Percentiles rank a stretch among this genome's conserved stretches.
These are phyloP conservation scores for Tetranychus truncatus DNA, from an alignment of 2,888 invertebrate genomes.

Conservation along the genomic window DNA sequence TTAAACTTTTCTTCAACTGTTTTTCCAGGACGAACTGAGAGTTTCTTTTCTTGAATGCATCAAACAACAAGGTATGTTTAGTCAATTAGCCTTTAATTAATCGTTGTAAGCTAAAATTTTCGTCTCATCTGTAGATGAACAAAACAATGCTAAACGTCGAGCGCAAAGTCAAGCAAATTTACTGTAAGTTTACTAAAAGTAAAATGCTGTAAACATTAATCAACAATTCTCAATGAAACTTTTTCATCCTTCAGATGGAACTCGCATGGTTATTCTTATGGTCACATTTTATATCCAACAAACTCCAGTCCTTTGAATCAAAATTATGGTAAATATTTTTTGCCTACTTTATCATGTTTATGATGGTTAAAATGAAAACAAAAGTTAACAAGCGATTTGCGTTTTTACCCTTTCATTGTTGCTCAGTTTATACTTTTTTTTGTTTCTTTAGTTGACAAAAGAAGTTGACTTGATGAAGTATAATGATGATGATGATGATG, in stretches of 20 bases:
- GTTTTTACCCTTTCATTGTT: too few relatives aligned
- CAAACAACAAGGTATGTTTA: not conserved
- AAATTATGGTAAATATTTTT: not conserved
- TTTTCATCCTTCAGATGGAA: not conserved
- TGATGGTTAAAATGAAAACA: too few relatives aligned
- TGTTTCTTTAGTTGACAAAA: too few relatives aligned
- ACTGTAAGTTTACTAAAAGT: not conserved
- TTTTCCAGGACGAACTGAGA: not conserved
- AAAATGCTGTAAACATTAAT: too few relatives aligned
- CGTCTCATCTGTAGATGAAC: not conserved
- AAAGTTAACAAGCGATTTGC: too few relatives aligned
- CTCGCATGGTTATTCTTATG: not conserved
- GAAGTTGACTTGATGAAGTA: too few relatives aligned
- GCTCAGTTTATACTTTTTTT: too few relatives aligned
- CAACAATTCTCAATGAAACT: too few relatives aligned
- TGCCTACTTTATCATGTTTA: too few relatives aligned
- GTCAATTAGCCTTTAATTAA: not conserved
- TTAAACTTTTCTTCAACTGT: not conserved
- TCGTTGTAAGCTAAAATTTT: not conserved
- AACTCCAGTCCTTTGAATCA: not conserved
- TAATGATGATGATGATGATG: too few relatives aligned
- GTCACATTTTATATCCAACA: not conserved
- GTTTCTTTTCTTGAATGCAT: not conserved
- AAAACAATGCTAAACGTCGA: not conserved
- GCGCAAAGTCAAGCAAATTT: not conserved